These are phyloP conservation scores for Melanotaenia pygmaea DNA, from an alignment of 2,797 vertebrate genomes.

Conservation along the genomic window DNA sequence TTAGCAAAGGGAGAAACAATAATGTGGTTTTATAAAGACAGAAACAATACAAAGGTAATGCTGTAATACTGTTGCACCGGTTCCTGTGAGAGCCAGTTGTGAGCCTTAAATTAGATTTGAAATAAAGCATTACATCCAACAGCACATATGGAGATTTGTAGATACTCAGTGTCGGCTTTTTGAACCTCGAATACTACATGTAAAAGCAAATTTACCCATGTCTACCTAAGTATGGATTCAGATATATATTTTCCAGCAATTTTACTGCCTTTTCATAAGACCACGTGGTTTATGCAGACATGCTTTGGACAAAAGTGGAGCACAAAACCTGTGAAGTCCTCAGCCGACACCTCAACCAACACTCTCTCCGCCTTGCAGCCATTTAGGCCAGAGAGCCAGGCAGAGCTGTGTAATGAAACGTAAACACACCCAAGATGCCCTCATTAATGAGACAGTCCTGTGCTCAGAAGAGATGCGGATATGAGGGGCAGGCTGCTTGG, in stretches of 20 bases:
- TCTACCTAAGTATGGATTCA: background rate
- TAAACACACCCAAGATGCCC: constrained; percentile 62
- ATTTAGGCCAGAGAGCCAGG: constrained; percentile 33
- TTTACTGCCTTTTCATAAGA: constrained; percentile 6
- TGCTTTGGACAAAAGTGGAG: constrained; percentile 23
- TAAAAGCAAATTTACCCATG: constrained; percentile 28
- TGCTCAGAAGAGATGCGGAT: constrained; percentile 47
- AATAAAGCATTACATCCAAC: constrained; percentile 43
- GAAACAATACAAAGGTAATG: constrained; percentile 3
- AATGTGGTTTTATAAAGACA: constrained; percentile 14
- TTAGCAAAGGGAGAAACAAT: background rate
- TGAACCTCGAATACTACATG: constrained; percentile 16
- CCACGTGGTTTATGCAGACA: background rate
- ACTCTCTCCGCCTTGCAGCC: background rate
- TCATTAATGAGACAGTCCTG: constrained; percentile 60
- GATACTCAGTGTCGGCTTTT: constrained; percentile 32
- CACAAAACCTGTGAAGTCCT: constrained; percentile 9
- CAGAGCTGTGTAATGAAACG: constrained; percentile 64
- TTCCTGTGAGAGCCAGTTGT: constrained; percentile 35
- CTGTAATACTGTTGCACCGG: constrained; percentile 17
- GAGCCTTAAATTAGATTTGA: constrained; percentile 42
- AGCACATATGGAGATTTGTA: constrained; percentile 35
- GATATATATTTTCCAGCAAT: constrained; percentile 20
- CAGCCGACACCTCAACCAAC: background rate
- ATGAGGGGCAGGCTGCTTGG: constrained; percentile 39